Evolutionary conservation across 2,113 vertebrate species (phyloP).

Genomic region (Erythrocercus mccallii): DNA sequence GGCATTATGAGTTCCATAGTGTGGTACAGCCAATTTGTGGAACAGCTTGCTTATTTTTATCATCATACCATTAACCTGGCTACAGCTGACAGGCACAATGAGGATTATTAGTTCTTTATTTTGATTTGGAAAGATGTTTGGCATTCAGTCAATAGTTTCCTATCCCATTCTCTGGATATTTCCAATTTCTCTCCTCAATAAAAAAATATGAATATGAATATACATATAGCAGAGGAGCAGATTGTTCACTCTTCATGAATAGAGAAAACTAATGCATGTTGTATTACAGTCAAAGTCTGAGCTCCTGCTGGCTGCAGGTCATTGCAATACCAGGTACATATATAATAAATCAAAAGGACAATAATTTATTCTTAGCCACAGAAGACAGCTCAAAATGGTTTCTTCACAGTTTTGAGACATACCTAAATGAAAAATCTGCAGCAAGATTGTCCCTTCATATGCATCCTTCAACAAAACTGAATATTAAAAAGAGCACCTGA

Average conservation of each 20-base stretch:
- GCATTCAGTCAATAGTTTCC: not conserved
- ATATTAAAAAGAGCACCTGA: not conserved
- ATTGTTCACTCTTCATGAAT: not conserved
- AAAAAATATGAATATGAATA: not conserved
- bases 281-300: not conserved
- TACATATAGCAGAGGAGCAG: not conserved
- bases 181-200: not conserved
- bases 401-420: not conserved
- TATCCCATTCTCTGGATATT: not conserved
- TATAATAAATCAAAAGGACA: constrained; percentile 37
- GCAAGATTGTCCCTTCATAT: not conserved
- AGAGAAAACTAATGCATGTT: not conserved
- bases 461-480: not conserved
- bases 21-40: not conserved
- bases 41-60: constrained; percentile 27
- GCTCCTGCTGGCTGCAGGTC: constrained; percentile 1
- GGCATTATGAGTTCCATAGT: not conserved
- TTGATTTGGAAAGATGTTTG: constrained; percentile 16
- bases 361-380: constrained; percentile 32
- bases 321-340: not conserved
- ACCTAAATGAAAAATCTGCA: constrained; percentile 11
- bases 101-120: constrained; percentile 27
- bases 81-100: constrained; percentile 5
- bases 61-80: constrained; percentile 8
- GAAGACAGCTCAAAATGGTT: constrained; percentile 1